phyloP scores from a whole-genome alignment of 2,888 invertebrate genomes.

The Drosophila peninsularis region DNA sequence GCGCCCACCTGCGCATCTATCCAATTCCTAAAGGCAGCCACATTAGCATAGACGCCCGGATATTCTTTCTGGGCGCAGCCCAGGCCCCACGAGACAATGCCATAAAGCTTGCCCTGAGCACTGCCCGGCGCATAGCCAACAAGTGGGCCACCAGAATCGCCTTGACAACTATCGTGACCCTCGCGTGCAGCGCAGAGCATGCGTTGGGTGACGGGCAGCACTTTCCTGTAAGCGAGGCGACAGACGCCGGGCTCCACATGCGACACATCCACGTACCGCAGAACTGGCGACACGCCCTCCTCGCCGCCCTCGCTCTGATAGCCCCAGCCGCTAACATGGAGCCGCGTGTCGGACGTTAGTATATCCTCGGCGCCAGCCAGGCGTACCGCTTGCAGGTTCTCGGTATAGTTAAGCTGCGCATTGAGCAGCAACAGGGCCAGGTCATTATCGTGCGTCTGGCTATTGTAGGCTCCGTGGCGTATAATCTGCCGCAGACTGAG shows the following conservation, averaged over 20 bases:
- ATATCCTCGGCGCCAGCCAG: constrained; percentile 55
- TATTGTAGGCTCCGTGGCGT: constrained; percentile 68
- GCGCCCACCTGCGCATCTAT: constrained; percentile 72
- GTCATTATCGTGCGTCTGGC: constrained; percentile 70
- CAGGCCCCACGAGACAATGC: constrained; percentile 81
- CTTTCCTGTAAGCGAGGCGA: constrained; percentile 60
- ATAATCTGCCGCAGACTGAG: constrained; percentile 67
- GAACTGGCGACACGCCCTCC: constrained; percentile 51
- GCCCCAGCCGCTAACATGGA: constrained; percentile 81
- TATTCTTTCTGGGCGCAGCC: constrained; percentile 76
- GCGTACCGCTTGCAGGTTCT: constrained; percentile 59
- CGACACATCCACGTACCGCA: constrained; percentile 72
- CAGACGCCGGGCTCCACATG: constrained; percentile 59
- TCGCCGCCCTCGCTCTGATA: constrained; percentile 64
- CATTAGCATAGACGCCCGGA: constrained; percentile 79
- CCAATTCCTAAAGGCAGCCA: constrained; percentile 71
- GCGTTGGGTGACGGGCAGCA: constrained; percentile 68
- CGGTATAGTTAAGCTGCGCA: constrained; percentile 63
- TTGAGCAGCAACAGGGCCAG: constrained; percentile 75
- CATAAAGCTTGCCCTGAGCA: constrained; percentile 62
- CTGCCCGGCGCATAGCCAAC: constrained; percentile 56
- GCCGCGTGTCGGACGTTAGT: constrained; percentile 39
- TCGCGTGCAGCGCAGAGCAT: constrained; percentile 80
- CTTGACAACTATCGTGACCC: constrained; percentile 80
- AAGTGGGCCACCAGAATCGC: constrained; percentile 81